Evolutionary conservation across 2,113 vertebrate species (phyloP).

Genomic region (Chiloscyllium plagiosum): DNA sequence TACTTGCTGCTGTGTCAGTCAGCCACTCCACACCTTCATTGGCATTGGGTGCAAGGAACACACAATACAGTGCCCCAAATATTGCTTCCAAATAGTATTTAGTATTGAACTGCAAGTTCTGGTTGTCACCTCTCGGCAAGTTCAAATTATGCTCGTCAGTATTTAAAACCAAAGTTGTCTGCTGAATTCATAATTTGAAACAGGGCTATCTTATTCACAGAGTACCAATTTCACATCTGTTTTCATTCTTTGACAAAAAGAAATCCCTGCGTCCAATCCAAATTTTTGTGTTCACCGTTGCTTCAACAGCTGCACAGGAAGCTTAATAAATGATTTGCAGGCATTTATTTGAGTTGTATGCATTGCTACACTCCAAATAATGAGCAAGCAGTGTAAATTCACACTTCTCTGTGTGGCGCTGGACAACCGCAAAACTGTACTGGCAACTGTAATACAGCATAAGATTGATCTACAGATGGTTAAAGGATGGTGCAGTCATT

Average conservation of each 20-base stretch:
- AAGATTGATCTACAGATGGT: slow-evolving; percentile 16
- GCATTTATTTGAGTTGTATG: not conserved
- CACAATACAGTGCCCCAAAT: not conserved
- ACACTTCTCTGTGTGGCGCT: not conserved
- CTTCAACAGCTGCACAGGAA: not conserved
- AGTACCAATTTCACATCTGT: not conserved
- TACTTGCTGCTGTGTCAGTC: not conserved
- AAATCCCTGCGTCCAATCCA: not conserved
- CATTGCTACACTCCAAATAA: not conserved
- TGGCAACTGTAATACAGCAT: not conserved
- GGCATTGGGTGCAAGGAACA: not conserved
- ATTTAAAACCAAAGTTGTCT: not conserved
- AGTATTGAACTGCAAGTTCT: not conserved
- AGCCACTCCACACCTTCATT: not conserved
- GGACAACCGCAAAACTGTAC: not conserved
- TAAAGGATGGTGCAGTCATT: slow-evolving; percentile 4
- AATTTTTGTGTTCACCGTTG: not conserved
- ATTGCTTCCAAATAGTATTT: not conserved
- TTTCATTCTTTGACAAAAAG: not conserved
- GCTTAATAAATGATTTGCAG: not conserved
- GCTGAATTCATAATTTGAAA: not conserved
- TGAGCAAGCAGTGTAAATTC: not conserved
- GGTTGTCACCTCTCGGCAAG: not conserved
- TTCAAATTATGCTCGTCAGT: not conserved
- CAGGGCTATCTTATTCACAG: not conserved